Evolutionary conservation across 1,140 invertebrate species (phyloP).

Genomic region (Helicoverpa armigera): DNA sequence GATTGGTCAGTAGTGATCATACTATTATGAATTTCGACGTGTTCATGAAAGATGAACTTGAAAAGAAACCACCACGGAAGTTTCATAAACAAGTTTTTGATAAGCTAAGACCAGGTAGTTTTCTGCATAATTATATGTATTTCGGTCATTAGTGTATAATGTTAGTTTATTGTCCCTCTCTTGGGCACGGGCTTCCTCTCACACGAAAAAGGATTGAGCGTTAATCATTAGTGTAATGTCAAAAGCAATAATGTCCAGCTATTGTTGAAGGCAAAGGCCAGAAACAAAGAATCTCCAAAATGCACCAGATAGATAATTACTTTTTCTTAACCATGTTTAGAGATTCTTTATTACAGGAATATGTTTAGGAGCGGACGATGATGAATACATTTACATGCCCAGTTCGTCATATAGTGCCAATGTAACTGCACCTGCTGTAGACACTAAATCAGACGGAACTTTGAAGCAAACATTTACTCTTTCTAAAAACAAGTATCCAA

Average conservation of each 20-base stretch:
- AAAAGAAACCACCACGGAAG: constrained; percentile 60
- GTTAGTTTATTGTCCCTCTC: too few species aligned
- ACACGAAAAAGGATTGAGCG: too few species aligned
- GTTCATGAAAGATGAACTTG: constrained; percentile 62
- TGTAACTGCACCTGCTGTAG: constrained; percentile 1
- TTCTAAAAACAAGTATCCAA: constrained; percentile 54
- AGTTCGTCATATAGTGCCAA: constrained; percentile 37
- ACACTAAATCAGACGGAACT: constrained; percentile 49
- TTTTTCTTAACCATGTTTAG: background rate
- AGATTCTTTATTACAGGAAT: constrained; percentile 58
- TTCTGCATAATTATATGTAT: too few species aligned
- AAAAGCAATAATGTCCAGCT: background rate
- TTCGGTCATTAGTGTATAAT: too few species aligned
- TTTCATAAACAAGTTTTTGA: constrained; percentile 66
- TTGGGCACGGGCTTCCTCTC: too few species aligned
- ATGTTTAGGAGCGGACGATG: constrained; percentile 66
- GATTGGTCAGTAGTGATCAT: constrained; percentile 72
- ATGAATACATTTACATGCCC: constrained; percentile 63
- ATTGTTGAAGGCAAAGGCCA: too few species aligned
- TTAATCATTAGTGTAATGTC: background rate
- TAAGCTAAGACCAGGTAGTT: constrained; percentile 66
- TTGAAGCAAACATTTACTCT: constrained; percentile 57
- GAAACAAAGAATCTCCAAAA: too few species aligned
- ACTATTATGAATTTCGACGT: constrained; percentile 79
- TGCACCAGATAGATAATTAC: too few species aligned